phyloP scores from a whole-genome alignment of 64 coral and sea anemone species.

The Acropora yongei region DNA sequence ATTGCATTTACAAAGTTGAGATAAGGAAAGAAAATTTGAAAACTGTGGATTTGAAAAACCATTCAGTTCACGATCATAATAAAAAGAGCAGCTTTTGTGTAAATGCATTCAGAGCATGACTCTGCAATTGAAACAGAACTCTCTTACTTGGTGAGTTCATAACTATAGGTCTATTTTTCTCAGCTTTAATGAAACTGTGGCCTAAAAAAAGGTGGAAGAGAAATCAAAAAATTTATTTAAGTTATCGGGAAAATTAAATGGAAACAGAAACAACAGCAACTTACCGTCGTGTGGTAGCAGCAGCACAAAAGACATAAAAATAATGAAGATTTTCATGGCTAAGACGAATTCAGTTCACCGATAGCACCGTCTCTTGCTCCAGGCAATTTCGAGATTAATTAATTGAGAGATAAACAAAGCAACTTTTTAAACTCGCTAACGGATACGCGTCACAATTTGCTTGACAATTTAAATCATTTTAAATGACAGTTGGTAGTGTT shows the following conservation, averaged over 20 bases:
- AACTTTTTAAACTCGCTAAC: neutral
- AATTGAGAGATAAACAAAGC: neutral
- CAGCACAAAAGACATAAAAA: neutral
- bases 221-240: neutral
- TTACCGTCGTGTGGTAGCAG: constrained; percentile 7
- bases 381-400: neutral
- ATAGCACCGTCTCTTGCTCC: neutral
- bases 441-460: neutral
- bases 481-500: neutral
- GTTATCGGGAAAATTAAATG: too few relatives aligned
- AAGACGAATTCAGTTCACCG: neutral
- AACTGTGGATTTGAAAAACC: too few relatives aligned
- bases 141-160: neutral
- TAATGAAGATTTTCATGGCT: neutral
- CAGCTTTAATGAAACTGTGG: neutral
- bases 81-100: too few relatives aligned
- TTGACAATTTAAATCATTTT: neutral
- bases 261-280: neutral
- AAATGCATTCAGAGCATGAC: too few relatives aligned
- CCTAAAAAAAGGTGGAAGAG: neutral
- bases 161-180: neutral
- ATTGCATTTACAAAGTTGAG: too few relatives aligned
- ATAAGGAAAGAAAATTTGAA: too few relatives aligned
- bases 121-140: too few relatives aligned
- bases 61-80: too few relatives aligned